Conservation (phyloP, 2,797 vertebrate genomes). For the Darevskia mixta region DNA sequence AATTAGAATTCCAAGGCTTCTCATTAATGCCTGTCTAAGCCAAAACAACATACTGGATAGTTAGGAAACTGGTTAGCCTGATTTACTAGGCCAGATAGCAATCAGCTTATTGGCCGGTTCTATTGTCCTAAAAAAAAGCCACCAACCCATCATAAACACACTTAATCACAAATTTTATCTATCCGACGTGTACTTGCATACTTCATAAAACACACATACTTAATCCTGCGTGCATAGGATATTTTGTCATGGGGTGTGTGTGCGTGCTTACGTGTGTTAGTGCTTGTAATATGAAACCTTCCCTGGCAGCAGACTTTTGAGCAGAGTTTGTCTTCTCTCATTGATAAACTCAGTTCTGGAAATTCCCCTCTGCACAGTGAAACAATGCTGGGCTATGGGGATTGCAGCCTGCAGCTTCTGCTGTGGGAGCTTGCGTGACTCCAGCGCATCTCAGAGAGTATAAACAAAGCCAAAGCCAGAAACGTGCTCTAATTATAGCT, state of each 20-base stretch:
- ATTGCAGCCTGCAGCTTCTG: slow-evolving; percentile 40
- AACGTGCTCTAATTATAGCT: fast-evolving
- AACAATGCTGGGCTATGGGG: fast-evolving
- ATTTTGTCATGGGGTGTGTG: background rate
- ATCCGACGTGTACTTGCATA: background rate
- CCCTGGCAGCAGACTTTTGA: background rate
- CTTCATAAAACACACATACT: background rate
- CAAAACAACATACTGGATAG: background rate
- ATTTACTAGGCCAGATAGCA: background rate
- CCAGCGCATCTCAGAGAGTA: background rate
- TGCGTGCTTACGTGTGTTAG: background rate
- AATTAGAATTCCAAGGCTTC: background rate
- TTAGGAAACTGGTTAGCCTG: background rate
- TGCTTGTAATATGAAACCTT: slow-evolving; percentile 11
- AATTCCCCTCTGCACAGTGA: slow-evolving; percentile 29
- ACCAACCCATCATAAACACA: background rate
- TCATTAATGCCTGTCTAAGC: background rate
- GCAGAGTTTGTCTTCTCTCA: fast-evolving
- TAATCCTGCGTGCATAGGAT: background rate
- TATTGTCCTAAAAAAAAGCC: background rate
- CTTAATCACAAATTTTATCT: background rate
- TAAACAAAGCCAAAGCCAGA: slow-evolving; percentile 46
- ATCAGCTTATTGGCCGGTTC: background rate
- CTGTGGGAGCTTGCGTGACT: background rate
- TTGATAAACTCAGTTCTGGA: slow-evolving; percentile 14